Base-by-base conservation (phyloP, 2,113 vertebrate genomes). In the Eurypyga helias region DNA sequence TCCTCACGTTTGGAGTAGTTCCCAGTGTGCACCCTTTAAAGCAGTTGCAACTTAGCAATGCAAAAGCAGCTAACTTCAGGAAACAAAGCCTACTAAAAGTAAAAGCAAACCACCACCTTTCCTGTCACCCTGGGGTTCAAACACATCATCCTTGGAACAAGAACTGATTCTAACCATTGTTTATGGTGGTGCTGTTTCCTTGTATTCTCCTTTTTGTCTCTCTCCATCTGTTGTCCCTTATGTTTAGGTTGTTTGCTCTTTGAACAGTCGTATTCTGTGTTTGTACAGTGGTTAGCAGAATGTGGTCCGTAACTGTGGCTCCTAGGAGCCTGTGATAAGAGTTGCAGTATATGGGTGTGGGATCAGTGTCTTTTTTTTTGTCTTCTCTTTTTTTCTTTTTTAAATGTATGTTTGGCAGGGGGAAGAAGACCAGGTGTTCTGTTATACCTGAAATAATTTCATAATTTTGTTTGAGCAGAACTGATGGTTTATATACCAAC, bases 161-260 rank as follows among this genome's bases (percentile, higher is more conserved):
- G 64, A 87, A 36, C n/a, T 60, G 52, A 48, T 84, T 87, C 80
- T 55, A 55, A 52, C 72, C 6, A 1, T 91, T 95, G 83, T 71
- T 94, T 78, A 62, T 92, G 60, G 64, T 89, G 33, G 24, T 80
- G 75, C n/a, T 77, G 54, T 80, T 95, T 90, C 82, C 76, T 86
- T 90, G 71, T 66, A 45, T 83, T 94, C 87, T 93, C 75, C 58
- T 87, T 91, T 88, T 83, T 83, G 89, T 87, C 34, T 75, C 23
- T 87, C 54, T 93, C 83, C 71, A 62, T 94, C 91, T 95, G 71
- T 72, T 96, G 62, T 49, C 71, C 82, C 25, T 90, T 91, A 72
- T 72, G 91, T 89, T 95, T 76, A 77, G 78, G 46, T 77, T 58
- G 70, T 83, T 88, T 83, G 67, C 46, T 89, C 86, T 95, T 96